These are phyloP conservation scores for Sylvia atricapilla DNA, from an alignment of 2,113 vertebrate genomes.

Conservation along the genomic window DNA sequence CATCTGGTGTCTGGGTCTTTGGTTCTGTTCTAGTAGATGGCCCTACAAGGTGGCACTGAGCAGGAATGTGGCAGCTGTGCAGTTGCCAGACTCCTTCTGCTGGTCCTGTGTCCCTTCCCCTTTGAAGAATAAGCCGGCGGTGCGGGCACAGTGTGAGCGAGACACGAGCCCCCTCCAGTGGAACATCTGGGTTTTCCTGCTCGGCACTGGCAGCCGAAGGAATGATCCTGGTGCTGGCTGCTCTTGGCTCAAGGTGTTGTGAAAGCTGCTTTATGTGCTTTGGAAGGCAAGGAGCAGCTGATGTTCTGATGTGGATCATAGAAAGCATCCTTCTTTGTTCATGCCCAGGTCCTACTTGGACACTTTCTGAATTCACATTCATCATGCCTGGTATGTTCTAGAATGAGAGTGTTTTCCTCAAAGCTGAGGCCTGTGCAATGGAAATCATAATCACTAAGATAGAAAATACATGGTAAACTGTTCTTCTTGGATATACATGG, in stretches of 20 bases:
- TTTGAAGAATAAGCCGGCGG: rapidly evolving
- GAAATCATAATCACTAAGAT: background rate
- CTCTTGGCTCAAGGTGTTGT: background rate
- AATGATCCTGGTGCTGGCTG: background rate
- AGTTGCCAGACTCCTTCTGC: background rate
- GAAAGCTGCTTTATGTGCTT: background rate
- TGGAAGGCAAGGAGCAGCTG: background rate
- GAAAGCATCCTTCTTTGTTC: background rate
- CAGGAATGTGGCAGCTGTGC: background rate
- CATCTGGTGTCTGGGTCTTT: background rate
- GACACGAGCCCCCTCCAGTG: constrained; percentile 28
- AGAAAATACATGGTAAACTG: background rate
- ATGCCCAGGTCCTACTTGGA: background rate
- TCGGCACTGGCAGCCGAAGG: background rate
- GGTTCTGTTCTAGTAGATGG: background rate
- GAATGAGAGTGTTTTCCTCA: background rate
- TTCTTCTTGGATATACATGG: background rate
- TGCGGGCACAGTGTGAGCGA: background rate
- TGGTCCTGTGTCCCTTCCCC: background rate
- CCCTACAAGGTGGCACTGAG: background rate
- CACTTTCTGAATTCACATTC: background rate
- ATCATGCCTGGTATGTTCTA: background rate
- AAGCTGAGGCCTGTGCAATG: background rate
- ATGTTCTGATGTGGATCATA: background rate
- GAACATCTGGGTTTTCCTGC: background rate